A percentile compares a stretch with the other conserved stretches of the same genome.
Conservation (phyloP, 2,113 vertebrate genomes). For the Rhinoderma darwinii region DNA sequence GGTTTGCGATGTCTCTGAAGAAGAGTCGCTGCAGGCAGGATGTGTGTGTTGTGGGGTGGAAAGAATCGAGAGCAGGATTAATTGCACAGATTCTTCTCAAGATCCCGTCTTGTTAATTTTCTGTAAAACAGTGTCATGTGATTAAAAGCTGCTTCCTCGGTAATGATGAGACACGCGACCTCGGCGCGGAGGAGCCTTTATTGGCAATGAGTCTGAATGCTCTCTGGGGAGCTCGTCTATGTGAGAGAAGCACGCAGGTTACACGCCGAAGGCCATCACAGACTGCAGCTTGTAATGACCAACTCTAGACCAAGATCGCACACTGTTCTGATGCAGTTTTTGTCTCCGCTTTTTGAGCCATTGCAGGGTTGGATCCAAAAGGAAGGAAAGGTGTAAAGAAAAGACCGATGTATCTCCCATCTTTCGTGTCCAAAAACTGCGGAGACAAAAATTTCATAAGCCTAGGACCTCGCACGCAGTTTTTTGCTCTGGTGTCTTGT, state of each 20-base stretch:
- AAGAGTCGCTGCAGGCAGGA: background rate
- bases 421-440: too few relatives aligned
- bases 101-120: slow-evolving; percentile 48
- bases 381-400: too few relatives aligned
- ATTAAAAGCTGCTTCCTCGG: slow-evolving; percentile 47
- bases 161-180: slow-evolving; percentile 53
- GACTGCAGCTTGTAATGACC: slow-evolving; percentile 23
- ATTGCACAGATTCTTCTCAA: slow-evolving; percentile 41
- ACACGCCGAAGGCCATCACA: slow-evolving; percentile 11
- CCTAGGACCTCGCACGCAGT: too few relatives aligned
- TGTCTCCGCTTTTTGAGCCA: too few relatives aligned
- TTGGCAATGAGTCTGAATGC: slow-evolving; percentile 32
- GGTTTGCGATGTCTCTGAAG: background rate
- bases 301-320: too few relatives aligned
- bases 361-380: too few relatives aligned
- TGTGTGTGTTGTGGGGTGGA: background rate
- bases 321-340: too few relatives aligned
- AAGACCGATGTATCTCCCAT: too few relatives aligned
- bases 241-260: slow-evolving; percentile 2
- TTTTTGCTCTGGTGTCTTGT: too few relatives aligned
- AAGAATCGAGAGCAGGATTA: slow-evolving; percentile 33
- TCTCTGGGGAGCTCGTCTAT: slow-evolving; percentile 36
- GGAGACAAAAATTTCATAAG: too few relatives aligned
- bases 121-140: slow-evolving; percentile 30
- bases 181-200: slow-evolving; percentile 20